Percentiles rank a stretch among this genome's conserved stretches.
Evolutionary conservation across 2,888 invertebrate species (phyloP).

Genomic region (Meandrusa payeni): DNA sequence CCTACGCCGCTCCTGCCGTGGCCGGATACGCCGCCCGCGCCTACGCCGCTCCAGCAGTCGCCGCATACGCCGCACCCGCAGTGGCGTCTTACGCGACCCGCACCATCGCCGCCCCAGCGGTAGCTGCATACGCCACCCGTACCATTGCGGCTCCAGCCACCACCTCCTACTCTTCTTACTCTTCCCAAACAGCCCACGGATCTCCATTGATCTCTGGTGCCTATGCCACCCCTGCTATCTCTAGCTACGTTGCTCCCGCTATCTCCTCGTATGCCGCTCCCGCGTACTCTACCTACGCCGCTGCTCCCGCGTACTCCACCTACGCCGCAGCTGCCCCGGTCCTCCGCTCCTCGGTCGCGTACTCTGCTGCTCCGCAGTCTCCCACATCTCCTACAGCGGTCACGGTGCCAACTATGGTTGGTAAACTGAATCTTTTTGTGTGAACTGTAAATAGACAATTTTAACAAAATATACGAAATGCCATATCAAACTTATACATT

Average conservation of each 20-base stretch:
- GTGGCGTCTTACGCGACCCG: constrained; percentile 26
- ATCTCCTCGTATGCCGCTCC: constrained; percentile 41
- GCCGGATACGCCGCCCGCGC: constrained; percentile 45
- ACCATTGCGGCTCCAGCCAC: constrained; percentile 42
- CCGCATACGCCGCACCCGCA: constrained; percentile 30
- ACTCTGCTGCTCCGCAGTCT: constrained; percentile 82
- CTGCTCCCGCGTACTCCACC: constrained; percentile 38
- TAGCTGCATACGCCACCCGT: constrained; percentile 55
- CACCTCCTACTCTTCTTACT: constrained; percentile 35
- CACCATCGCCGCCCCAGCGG: constrained; percentile 36
- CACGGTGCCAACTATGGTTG: constrained; percentile 84
- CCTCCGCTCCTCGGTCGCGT: constrained; percentile 66
- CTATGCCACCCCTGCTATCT: constrained; percentile 31
- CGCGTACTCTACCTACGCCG: constrained; percentile 40
- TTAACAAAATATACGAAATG: constrained; percentile 43
- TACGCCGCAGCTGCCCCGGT: constrained; percentile 57
- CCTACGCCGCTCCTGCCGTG: constrained; percentile 36
- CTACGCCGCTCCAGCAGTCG: constrained; percentile 53
- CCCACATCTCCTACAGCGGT: constrained; percentile 83
- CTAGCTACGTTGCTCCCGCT: constrained; percentile 29
- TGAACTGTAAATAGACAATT: constrained; percentile 51
- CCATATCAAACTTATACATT: constrained; percentile 33
- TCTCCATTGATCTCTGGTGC: constrained; percentile 30
- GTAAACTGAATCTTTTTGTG: constrained; percentile 66
- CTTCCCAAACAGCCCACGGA: constrained; percentile 38